Conservation (phyloP, 2,888 invertebrate genomes). For the Macroteleia sp. region DNA sequence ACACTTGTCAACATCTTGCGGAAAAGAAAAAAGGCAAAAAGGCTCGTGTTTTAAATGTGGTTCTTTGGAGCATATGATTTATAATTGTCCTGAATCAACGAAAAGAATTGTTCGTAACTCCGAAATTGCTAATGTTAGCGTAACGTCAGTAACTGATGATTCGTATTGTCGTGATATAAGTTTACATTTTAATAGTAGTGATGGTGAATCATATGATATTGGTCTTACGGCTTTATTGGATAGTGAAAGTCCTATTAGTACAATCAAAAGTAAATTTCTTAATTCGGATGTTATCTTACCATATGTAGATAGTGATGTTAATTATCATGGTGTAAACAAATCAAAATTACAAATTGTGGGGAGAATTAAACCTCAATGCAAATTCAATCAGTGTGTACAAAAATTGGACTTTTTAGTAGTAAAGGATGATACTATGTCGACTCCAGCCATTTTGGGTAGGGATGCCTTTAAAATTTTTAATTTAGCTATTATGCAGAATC, state of each 20-base stretch:
- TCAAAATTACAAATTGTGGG: conserved; percentile 8
- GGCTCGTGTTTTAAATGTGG: conserved; percentile 11
- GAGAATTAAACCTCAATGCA: not conserved
- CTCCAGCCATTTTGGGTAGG: conserved; percentile 7
- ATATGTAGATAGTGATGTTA: not conserved
- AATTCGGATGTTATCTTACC: not conserved
- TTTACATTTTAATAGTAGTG: not conserved
- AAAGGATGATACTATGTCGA: conserved; percentile 4
- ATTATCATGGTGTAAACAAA: conserved; percentile 14
- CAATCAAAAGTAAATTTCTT: not conserved
- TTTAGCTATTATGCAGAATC: not conserved
- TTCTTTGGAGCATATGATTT: not conserved
- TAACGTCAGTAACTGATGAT: conserved; percentile 15
- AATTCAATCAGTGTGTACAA: not conserved
- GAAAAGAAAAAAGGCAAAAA: conserved; percentile 6
- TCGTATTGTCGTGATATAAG: not conserved
- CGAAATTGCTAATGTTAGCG: conserved; percentile 17
- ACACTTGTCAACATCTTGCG: not conserved
- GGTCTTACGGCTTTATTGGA: not conserved
- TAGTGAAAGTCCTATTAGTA: conserved; percentile 1
- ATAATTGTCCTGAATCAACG: not conserved
- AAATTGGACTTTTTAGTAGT: conserved; percentile 9
- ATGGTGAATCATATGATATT: not conserved
- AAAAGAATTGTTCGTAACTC: not conserved
- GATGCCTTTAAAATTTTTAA: conserved; percentile 13